Base-by-base conservation (phyloP, 37 sponge, comb jelly and placozoan species). In the Ephydatia muelleri region DNA sequence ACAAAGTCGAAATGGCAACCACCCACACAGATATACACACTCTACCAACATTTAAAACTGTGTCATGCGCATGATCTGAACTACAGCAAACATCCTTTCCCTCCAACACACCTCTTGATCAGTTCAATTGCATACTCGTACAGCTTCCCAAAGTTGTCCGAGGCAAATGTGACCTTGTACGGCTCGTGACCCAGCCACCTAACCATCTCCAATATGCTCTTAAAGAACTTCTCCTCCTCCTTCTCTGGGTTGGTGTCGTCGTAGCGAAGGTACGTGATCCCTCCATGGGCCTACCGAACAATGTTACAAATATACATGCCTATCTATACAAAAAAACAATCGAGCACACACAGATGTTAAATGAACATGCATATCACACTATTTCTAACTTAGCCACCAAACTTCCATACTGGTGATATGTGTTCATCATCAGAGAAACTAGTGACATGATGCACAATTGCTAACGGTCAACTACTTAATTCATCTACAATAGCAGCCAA, bases 181-280 rank as follows among this genome's bases (percentile, higher is more conserved):
- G 98, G 98, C 30, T 84, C 79, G 85, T 93, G 90, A 90, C 97
- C 97, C 29, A 97, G 84, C 97, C 97, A 97, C 78, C 69, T 39
- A 25, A 99, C 99, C 97, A 97, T 97, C 47, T 95, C 97, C 48
- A 83, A 64, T 33, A 99, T 99, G n/a, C 94, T 94, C 75, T 67
- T 82, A 75, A 99, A 95, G 84, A 97, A 99, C 82, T 89, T 80
- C 73, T 95, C 92, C 78, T 99, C 99, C 77, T 99, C 99, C 72
- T 95, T 97, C 87, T 99, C 99, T 1, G 99, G 99, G 84, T 99
- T 99, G 16, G 99, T 99, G 78, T 99, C 99, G 78, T 99, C 99
- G 70, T 97, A 99, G 6, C 98, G 38, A 35, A 97, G 80, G 74
- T 95, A 97, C 2, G 91, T 89, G 38, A 97, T 87, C 3, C 97